phyloP scores from a whole-genome alignment of 2,888 invertebrate species.

The Scaptomyza polygonia region DNA sequence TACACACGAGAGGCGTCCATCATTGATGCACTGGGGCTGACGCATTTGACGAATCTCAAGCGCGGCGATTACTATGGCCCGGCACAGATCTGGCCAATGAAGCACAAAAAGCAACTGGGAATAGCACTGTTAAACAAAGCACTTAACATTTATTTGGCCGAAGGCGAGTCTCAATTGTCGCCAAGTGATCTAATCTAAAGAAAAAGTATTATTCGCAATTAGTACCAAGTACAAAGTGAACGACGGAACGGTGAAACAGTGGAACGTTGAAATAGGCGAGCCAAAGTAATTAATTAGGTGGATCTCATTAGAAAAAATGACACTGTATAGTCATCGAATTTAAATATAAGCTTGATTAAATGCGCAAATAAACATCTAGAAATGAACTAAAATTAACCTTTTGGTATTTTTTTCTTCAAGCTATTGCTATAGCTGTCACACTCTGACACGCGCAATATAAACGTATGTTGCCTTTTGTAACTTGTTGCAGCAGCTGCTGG shows the following conservation, averaged over 20 bases:
- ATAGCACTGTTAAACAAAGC: constrained; percentile 92
- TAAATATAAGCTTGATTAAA: constrained; percentile 4
- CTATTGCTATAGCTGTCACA: constrained; percentile 13
- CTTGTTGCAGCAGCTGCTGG: constrained; percentile 7
- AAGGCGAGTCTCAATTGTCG: constrained; percentile 94
- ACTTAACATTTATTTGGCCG: constrained; percentile 92
- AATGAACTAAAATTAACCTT: constrained; percentile 35
- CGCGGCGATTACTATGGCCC: constrained; percentile 93
- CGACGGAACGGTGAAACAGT: neutral
- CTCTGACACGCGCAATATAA: constrained; percentile 12
- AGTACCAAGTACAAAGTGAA: constrained; percentile 63
- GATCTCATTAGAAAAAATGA: constrained; percentile 53
- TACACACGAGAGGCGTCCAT: constrained; percentile 97
- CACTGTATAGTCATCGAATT: neutral
- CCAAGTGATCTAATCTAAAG: constrained; percentile 88
- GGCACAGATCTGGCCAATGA: constrained; percentile 89
- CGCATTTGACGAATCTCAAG: constrained; percentile 91
- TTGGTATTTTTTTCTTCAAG: constrained; percentile 17
- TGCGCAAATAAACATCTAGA: constrained; percentile 8
- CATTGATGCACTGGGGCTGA: constrained; percentile 93
- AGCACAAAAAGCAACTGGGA: constrained; percentile 90
- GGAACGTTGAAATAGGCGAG: constrained; percentile 12
- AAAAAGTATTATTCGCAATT: constrained; percentile 40
- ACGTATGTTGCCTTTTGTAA: neutral
- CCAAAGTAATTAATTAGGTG: constrained; percentile 35